Base-by-base conservation (phyloP, 2,113 vertebrate species). In the Ophthalmolycus amberensis region DNA sequence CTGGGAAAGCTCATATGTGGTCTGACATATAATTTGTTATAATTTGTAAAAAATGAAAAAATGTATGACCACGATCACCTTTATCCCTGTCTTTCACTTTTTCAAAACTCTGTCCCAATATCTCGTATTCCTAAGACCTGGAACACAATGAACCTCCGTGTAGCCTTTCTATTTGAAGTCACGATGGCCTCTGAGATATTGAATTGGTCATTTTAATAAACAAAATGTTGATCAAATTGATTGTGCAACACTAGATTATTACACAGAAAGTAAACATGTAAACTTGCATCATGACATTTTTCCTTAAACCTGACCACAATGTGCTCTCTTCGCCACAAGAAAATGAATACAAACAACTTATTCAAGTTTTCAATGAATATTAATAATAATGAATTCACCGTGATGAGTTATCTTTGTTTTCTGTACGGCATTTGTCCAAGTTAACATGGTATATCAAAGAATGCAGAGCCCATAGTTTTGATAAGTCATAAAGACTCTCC, bases 21-120 rank as follows among this genome's bases (percentile, higher is more conserved):
- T 67, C 88, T 95, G 94, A 94, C 92, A 93, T 91, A 92, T 94
- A 88, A 92, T 94, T 94, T 94, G 83, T 95, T 91, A 94, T 94
- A 90, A 94, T 94, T 94, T 93, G 88, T 77, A 82, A 77, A 88
- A 68, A 58, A 67, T 11, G 22, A 64, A 22, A 68, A 62, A 71
- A 75, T 88, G 76, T 79, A 86, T 71, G 82, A 62, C 62, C 83
- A 83, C 25, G n/a, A 79, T 89, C 81, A 92, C 80, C 79, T 80
- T 89, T 93, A 82, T 86, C n/a, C 66, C 59, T 75, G 77, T 88
- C 81, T 85, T 89, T 92, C 79, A 77, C 70, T 81, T 80, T 90
- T 87, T 85, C 14, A 75, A 29, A 78, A 79, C n/a, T 81, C 48
- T 67, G 38, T 22, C 59, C 20, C 18, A 56, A 60, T 48, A 65